Conservation (phyloP, 2,113 vertebrate genomes). For the Paramisgurnus dabryanus region DNA sequence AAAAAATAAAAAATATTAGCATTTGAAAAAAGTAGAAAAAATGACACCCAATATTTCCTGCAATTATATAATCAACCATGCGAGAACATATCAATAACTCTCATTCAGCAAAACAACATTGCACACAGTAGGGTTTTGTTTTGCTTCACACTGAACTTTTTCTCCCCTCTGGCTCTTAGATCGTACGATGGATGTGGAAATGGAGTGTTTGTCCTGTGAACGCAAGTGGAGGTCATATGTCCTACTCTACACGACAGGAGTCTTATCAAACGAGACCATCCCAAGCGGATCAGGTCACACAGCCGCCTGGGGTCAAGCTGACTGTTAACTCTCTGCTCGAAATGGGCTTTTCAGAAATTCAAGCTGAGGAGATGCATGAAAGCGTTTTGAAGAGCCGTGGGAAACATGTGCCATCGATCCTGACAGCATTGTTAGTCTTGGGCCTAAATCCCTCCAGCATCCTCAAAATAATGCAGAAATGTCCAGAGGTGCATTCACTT, state of each 20-base stretch:
- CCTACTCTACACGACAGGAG: conserved; percentile 53
- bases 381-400: conserved; percentile 39
- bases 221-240: background rate
- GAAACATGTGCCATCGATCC: conserved; percentile 57
- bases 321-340: conserved; percentile 60
- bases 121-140: too few species aligned
- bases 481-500: conserved; percentile 72
- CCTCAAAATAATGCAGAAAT: conserved; percentile 69
- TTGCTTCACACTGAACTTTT: background rate
- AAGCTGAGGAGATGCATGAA: conserved; percentile 65
- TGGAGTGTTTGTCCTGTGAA: conserved; percentile 17
- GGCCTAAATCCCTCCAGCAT: conserved; percentile 75
- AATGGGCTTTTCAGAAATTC: conserved; percentile 79
- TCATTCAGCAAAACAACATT: too few species aligned
- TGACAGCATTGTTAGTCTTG: conserved; percentile 71
- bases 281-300: background rate
- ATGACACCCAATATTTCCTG: too few species aligned
- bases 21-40: too few species aligned
- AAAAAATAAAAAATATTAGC: too few species aligned
- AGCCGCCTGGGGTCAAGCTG: conserved; percentile 29
- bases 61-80: too few species aligned
- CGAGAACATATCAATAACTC: too few species aligned
- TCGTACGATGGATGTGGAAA: conserved; percentile 58
- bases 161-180: conserved; percentile 49
- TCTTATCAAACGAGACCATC: background rate